Evolutionary conservation across 2,113 vertebrate species (phyloP), one percentile per base, ranked within the genome.

Genomic region (Delphinus delphis): DNA sequence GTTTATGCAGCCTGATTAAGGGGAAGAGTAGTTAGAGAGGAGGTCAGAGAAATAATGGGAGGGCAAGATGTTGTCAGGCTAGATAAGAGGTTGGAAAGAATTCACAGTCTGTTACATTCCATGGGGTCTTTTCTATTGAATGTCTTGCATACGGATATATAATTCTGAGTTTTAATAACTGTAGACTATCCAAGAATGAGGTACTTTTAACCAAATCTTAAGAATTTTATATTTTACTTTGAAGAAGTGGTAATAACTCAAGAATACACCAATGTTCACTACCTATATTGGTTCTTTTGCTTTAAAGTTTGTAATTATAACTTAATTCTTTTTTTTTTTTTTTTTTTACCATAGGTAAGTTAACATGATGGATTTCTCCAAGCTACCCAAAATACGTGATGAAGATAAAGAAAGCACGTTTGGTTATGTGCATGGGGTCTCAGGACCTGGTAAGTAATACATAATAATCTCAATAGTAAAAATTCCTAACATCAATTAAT

Each of bases 351-450:
- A 60, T 87, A 98, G 97, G 68, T 98, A 98, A 98, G 97, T 83
- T 94, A 96, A 85, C 87, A 99, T 98, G 98, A 99, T 99, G 99
- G 99, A 99, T 98, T 99, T 99, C 95, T 99, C 99, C 95, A 99
- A 99, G 98, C 99, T 99, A 97, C 99, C 99, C 41, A 99, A 99
- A 98, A 99, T 99, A 96, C 98, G 98, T 65, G 99, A 99, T 98
- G 99, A 99, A 98, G 99, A 99, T 23, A 98, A 98, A 95, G 99
- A 99, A 98, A 99, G 99, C 97, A 96, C 98, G 76, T 99, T 99
- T 98, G 99, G 99, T 98, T 99, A 99, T 60, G 99, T 99, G 58
- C 99, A 99, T 95, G 99, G 99, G 55, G 99, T 99, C 94, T 99
- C 99, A 0, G 99, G 99, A 97, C 99, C 99, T 98, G 99, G 99